Conservation (phyloP, 2,888 invertebrate genomes). For the Polyploca ridens region DNA sequence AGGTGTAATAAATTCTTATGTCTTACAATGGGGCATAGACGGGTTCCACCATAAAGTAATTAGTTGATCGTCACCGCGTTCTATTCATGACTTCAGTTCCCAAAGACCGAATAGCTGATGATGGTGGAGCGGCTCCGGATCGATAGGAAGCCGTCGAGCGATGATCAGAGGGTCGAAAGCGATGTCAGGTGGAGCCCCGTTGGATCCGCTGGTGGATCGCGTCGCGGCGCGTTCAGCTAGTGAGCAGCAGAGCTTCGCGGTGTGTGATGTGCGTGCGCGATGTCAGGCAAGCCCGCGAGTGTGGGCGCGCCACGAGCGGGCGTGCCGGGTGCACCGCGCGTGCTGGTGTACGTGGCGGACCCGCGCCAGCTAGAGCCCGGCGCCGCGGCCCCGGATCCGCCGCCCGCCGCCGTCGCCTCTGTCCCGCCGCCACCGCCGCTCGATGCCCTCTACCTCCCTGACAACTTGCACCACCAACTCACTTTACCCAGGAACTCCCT, state of each 20-base stretch:
- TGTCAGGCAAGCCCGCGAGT: slow-evolving; percentile 92
- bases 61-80: slow-evolving; percentile 59
- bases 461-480: slow-evolving; percentile 57
- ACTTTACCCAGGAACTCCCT: slow-evolving; percentile 53
- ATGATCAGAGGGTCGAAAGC: slow-evolving; percentile 71
- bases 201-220: slow-evolving; percentile 58
- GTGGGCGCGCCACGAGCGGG: slow-evolving; percentile 84
- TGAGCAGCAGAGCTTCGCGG: slow-evolving; percentile 73
- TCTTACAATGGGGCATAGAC: slow-evolving; percentile 76
- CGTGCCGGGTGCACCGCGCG: slow-evolving; percentile 79
- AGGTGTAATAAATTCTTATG: slow-evolving; percentile 50
- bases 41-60: slow-evolving; percentile 81
- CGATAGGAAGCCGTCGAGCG: slow-evolving; percentile 65
- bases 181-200: slow-evolving; percentile 68
- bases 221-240: slow-evolving; percentile 70
- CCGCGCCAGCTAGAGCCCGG: slow-evolving; percentile 81
- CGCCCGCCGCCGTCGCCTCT: slow-evolving; percentile 40
- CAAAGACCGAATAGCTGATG: slow-evolving; percentile 64
- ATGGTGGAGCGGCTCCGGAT: slow-evolving; percentile 67
- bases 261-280: slow-evolving; percentile 90
- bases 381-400: slow-evolving; percentile 68
- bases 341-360: slow-evolving; percentile 83
- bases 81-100: slow-evolving; percentile 64
- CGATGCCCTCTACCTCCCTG: slow-evolving; percentile 60
- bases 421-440: slow-evolving; percentile 37